Conservation (phyloP, 2,113 vertebrate species). For the Hyperopisus bebe region DNA sequence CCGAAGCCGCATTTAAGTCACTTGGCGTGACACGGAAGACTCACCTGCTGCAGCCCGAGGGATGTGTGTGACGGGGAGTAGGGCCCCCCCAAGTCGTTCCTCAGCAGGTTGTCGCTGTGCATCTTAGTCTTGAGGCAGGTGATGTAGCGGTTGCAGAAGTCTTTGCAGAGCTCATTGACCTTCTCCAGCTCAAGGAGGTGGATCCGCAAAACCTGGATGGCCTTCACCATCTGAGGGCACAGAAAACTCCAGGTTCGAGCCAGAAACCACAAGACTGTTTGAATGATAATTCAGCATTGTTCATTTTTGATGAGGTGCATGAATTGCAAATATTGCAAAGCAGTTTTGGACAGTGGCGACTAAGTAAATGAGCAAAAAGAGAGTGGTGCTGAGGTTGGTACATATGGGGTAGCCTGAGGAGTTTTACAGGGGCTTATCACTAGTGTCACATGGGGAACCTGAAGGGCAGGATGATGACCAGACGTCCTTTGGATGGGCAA, state of each 20-base stretch:
- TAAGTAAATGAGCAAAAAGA: not conserved
- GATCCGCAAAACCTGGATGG: constrained; percentile 94
- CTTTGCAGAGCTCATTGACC: constrained; percentile 97
- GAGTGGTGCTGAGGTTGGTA: not conserved
- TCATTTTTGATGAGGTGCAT: not conserved
- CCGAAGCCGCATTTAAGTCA: not conserved
- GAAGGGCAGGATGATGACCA: not conserved
- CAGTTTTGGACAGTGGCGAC: not conserved
- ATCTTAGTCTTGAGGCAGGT: constrained; percentile 99
- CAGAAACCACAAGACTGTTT: not conserved
- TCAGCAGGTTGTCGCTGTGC: constrained; percentile 98
- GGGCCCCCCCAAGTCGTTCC: constrained; percentile 89
- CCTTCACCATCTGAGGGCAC: constrained; percentile 89
- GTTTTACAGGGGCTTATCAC: not conserved
- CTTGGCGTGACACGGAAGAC: not conserved
- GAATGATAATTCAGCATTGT: not conserved
- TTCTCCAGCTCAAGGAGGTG: constrained; percentile 97
- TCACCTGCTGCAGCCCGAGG: constrained; percentile 80
- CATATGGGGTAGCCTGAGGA: not conserved
- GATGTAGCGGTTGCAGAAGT: constrained; percentile 98
- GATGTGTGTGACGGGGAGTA: constrained; percentile 90
- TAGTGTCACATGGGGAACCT: not conserved
- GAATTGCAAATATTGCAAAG: not conserved
- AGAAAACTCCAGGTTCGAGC: not conserved
- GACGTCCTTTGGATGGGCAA: not conserved